Base-by-base conservation (phyloP, 2,888 invertebrate species). In the Drosophila kanekoi region DNA sequence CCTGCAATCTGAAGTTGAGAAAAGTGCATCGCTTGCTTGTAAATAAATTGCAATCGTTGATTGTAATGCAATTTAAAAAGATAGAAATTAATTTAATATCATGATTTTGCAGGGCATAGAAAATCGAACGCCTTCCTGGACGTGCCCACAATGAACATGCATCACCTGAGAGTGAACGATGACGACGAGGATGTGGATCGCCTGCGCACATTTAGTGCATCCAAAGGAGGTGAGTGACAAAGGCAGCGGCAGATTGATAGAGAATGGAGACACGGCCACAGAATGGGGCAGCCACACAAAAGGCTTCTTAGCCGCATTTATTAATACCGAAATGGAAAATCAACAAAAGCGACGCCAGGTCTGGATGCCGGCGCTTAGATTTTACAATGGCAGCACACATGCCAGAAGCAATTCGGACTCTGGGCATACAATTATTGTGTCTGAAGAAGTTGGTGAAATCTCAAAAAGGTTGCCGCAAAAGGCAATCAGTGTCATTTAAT, bases 131-230 rank as follows among this genome's bases (percentile, higher is more conserved):
- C 95, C 71, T 95, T 95, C 90, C 93, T 95, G 75, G 95, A 95
- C 90, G 95, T 95, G 48, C 95, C 95, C 41, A 89, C 91, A 72
- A 88, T 89, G 82, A 92, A 92, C 77, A 92, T 92, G 91, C 92
- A 92, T 79, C 92, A 92, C 77, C 89, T 92, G 78, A 91, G 91
- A 79, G 90, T 92, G 63, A 91, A 90, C 72, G 92, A 92, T 77
- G 92, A 92, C 57, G 97, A 97, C 88, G 97, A 97, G 89, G 97
- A 97, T 92, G 96, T 96, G 73, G 97, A 98, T 93, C 94, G 98
- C 77, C 95, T 98, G 88, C 94, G 98, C 88, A 97, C 97, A 81
- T 99, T 99, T 94, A 97, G 97, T 93, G 96, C 93, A 96, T 98
- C 87, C 95, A 98, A 98, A 95, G 97, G 97, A 95, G 94, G 94